These are phyloP conservation scores for Anas platyrhynchos DNA, from an alignment of 2,113 vertebrate species.

Conservation along the genomic window DNA sequence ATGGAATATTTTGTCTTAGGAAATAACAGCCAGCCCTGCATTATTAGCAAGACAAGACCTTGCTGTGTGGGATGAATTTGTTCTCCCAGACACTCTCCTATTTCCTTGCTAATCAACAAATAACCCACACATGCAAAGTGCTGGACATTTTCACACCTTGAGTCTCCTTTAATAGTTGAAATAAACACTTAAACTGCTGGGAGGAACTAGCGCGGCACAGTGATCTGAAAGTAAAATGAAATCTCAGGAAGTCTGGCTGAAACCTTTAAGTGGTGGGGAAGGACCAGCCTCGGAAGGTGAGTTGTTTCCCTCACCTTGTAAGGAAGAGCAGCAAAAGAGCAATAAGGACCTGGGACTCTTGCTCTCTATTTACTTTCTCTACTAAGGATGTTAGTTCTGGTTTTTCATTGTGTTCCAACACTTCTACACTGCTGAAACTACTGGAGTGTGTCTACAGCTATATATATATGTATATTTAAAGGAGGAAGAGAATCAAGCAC, in stretches of 20 bases:
- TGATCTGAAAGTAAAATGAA: neutral
- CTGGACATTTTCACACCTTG: slow-evolving; percentile 14
- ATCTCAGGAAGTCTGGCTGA: slow-evolving; percentile 20
- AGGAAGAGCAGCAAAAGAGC: slow-evolving; percentile 8
- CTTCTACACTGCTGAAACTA: neutral
- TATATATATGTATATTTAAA: slow-evolving; percentile 55
- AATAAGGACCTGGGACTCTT: neutral
- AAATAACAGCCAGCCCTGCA: neutral
- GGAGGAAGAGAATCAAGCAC: slow-evolving; percentile 31
- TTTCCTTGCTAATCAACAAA: neutral
- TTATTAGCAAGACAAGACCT: neutral
- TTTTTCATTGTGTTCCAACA: neutral
- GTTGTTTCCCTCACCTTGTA: fast-evolving
- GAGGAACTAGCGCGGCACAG: neutral
- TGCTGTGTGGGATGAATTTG: neutral
- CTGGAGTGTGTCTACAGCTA: slow-evolving; percentile 7
- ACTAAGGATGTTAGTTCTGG: neutral
- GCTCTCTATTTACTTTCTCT: neutral
- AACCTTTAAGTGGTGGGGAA: neutral
- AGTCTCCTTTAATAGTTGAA: neutral
- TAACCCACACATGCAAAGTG: neutral
- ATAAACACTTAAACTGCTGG: neutral
- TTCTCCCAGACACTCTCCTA: neutral
- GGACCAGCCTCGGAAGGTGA: neutral
- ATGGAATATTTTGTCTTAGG: slow-evolving; percentile 3